Evolutionary conservation across 2,113 vertebrate species (phyloP).

Genomic region (Recurvirostra avosetta): DNA sequence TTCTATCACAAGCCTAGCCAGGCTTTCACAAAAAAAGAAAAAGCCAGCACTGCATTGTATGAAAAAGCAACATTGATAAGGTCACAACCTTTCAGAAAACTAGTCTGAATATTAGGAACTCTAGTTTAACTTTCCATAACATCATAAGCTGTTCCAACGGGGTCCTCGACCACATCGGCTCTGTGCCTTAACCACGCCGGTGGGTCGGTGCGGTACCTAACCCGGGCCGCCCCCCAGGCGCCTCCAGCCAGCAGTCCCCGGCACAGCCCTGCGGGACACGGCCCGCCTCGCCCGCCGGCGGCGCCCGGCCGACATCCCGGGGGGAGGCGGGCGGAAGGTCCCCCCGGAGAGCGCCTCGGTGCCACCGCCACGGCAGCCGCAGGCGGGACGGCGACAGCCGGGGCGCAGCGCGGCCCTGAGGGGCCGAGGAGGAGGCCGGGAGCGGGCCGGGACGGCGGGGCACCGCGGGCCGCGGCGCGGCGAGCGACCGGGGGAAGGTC

Average conservation of each 20-base stretch:
- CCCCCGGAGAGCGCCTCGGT: rapidly evolving
- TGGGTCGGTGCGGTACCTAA: not conserved
- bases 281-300: not conserved
- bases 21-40: not conserved
- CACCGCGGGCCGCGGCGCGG: not conserved
- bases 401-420: not conserved
- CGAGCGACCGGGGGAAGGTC: not conserved
- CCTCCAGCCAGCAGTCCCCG: not conserved
- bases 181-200: rapidly evolving
- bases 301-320: too few relatives aligned
- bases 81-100: not conserved
- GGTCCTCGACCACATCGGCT: not conserved
- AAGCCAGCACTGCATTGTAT: rapidly evolving
- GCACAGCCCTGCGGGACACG: rapidly evolving
- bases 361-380: not conserved
- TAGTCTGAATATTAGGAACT: rapidly evolving
- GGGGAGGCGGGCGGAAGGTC: too few relatives aligned
- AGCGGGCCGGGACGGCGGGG: not conserved
- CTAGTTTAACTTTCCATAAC: rapidly evolving
- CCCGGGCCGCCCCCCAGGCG: too few relatives aligned
- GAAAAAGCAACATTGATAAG: not conserved
- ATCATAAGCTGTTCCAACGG: rapidly evolving
- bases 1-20: not conserved
- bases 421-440: not conserved
- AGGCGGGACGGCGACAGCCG: not conserved